These are phyloP conservation scores for Pteronotus mesoamericanus DNA, from an alignment of 2,797 vertebrate genomes.

Conservation along the genomic window DNA sequence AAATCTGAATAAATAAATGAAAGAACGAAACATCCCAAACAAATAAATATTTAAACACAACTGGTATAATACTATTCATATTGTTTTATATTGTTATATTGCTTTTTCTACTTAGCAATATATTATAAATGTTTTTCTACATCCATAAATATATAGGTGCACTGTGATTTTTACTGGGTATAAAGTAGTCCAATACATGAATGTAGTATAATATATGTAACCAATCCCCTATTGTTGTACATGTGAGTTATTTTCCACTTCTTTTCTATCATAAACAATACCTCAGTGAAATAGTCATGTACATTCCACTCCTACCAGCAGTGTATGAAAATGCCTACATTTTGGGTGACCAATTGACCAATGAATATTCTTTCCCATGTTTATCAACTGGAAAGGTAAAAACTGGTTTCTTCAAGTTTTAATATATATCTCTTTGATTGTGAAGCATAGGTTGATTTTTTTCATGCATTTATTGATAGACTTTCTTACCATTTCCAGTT, in stretches of 20 bases:
- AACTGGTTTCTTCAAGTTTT: not conserved
- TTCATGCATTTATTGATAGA: not conserved
- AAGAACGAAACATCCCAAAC: constrained; percentile 22
- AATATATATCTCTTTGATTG: not conserved
- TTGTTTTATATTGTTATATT: not conserved
- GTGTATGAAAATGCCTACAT: not conserved
- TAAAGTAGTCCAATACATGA: not conserved
- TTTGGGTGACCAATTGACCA: not conserved
- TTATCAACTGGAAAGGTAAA: not conserved
- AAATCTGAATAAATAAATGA: constrained; percentile 2
- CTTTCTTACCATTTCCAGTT: constrained; percentile 93
- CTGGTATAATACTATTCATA: not conserved
- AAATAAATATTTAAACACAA: constrained; percentile 10
- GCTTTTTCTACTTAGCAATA: not conserved
- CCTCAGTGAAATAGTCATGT: not conserved
- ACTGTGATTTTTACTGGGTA: not conserved
- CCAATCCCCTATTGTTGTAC: not conserved
- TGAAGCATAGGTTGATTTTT: not conserved
- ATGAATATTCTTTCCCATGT: not conserved
- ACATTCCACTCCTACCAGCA: not conserved
- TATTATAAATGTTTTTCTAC: not conserved
- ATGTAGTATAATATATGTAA: not conserved
- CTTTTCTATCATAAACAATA: not conserved
- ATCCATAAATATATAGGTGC: not conserved
- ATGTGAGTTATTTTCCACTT: not conserved